Conservation (phyloP, 2,888 invertebrate genomes). For the Tetranychus piercei region DNA sequence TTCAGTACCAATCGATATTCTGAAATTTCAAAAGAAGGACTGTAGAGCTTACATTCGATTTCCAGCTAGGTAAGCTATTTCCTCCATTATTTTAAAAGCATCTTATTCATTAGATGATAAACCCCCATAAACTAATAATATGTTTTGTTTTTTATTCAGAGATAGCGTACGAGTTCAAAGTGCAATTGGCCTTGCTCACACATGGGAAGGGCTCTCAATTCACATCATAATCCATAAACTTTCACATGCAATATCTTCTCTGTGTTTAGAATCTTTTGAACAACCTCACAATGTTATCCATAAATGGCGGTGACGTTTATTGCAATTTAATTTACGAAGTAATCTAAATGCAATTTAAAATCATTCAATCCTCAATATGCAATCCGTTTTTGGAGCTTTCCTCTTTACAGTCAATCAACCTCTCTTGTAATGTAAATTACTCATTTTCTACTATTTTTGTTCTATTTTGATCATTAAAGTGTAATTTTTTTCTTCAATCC, state of each 20-base stretch:
- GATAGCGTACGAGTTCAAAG: not conserved
- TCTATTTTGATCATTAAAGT: no score
- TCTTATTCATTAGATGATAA: not conserved
- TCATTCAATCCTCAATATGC: not conserved
- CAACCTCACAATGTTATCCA: not conserved
- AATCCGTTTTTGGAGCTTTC: no score
- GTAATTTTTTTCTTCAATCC: no score
- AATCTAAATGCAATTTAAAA: not conserved
- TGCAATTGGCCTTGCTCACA: not conserved
- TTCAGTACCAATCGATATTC: not conserved
- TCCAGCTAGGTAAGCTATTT: not conserved
- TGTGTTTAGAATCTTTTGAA: not conserved
- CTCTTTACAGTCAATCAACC: no score
- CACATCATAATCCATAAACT: not conserved
- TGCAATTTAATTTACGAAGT: not conserved
- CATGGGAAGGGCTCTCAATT: not conserved
- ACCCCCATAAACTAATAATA: not conserved
- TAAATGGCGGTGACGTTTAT: not conserved
- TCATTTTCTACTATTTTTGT: no score
- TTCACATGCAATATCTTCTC: not conserved
- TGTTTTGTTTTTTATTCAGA: not conserved
- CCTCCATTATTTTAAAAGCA: not conserved
- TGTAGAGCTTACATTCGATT: conserved; percentile 1
- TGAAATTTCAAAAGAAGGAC: not conserved
- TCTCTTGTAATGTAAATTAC: no score